Evolutionary conservation across 1,140 invertebrate species (phyloP).

Genomic region (Penaeus chinensis): DNA sequence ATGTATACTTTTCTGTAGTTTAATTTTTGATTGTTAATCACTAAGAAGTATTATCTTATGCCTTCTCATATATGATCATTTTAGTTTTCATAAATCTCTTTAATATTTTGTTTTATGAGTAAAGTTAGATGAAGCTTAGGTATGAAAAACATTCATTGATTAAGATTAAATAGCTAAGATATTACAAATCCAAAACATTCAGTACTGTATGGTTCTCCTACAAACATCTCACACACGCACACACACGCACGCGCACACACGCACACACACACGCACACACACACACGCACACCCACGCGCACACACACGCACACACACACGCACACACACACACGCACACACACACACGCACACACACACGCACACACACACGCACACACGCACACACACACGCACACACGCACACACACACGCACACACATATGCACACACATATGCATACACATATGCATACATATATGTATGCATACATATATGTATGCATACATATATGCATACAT

Average conservation of each 20-base stretch:
- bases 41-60: too few species aligned
- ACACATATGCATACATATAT: constrained; percentile 11
- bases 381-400: neutral
- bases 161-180: too few species aligned
- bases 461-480: constrained; percentile 12
- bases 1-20: too few species aligned
- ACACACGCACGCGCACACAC: neutral
- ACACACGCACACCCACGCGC: neutral
- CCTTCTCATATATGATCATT: too few species aligned
- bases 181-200: too few species aligned
- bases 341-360: neutral
- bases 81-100: too few species aligned
- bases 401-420: neutral
- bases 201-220: too few species aligned
- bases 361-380: neutral
- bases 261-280: neutral
- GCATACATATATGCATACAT: constrained; percentile 24
- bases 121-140: too few species aligned
- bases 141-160: too few species aligned
- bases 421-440: constrained; percentile 8
- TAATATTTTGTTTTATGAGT: too few species aligned
- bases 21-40: too few species aligned
- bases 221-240: neutral
- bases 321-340: neutral
- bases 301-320: neutral